A percentile compares a stretch with the other conserved stretches of the same genome.
phyloP scores from a whole-genome alignment of 2,113 vertebrate species.

The Typhlomys cinereus region DNA sequence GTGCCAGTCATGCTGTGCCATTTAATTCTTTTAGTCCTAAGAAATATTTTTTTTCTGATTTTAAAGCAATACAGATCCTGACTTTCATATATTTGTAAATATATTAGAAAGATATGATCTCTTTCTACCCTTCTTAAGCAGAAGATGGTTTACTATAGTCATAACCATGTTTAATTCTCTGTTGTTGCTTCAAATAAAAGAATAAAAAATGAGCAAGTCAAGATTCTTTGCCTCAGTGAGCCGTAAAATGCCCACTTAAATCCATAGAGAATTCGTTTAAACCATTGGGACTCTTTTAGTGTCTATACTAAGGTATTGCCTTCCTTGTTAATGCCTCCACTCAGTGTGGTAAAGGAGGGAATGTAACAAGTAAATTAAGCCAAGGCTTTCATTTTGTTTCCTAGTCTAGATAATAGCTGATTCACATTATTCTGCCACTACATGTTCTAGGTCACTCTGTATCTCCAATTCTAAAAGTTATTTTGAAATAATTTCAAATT shows the following conservation, averaged over 20 bases:
- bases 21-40: constrained; percentile 37
- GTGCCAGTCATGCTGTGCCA: neutral
- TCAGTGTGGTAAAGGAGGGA: neutral
- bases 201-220: constrained; percentile 43
- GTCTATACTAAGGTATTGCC: constrained; percentile 43
- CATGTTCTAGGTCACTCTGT: constrained; percentile 34
- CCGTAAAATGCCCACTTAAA: constrained; percentile 46
- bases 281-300: neutral
- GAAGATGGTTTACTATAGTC: neutral
- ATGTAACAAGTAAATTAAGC: neutral
- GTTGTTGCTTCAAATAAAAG: constrained; percentile 15
- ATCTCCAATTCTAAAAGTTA: constrained; percentile 5
- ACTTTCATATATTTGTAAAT: no score
- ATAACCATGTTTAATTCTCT: neutral
- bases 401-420: neutral
- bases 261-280: constrained; percentile 3
- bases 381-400: neutral
- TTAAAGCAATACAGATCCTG: constrained; percentile 52
- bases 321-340: neutral
- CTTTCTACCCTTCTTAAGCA: neutral
- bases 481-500: constrained; percentile 50
- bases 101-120: no score
- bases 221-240: constrained; percentile 31
- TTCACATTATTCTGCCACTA: neutral
- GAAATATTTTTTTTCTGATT: constrained; percentile 40